Percentiles rank a stretch among this genome's conserved stretches.
These are phyloP conservation scores for Bubo blakistoni DNA, from an alignment of 2,113 vertebrate species.

Conservation along the genomic window DNA sequence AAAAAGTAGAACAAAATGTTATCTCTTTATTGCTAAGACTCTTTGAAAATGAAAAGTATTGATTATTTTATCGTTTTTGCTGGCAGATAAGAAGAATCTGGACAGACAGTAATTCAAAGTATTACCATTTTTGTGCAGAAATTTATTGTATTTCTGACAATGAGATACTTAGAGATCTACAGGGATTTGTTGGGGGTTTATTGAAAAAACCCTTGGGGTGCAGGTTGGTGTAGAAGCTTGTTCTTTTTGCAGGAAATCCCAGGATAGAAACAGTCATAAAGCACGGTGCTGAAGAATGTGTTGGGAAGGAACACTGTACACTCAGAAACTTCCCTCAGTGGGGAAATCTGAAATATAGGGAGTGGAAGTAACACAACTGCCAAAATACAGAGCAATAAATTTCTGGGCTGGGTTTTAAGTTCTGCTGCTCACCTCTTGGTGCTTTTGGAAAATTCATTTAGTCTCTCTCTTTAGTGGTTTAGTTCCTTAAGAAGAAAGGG, in stretches of 20 bases:
- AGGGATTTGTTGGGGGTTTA: constrained; percentile 28
- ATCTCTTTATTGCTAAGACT: constrained; percentile 36
- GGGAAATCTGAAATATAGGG: neutral
- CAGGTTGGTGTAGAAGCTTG: neutral
- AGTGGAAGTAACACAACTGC: neutral
- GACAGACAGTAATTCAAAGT: constrained; percentile 52
- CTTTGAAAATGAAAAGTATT: constrained; percentile 56
- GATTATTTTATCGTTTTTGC: constrained; percentile 66
- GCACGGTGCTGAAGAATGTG: neutral
- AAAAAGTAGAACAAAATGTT: neutral
- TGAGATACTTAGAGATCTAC: neutral
- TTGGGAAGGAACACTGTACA: neutral
- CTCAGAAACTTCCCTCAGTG: neutral
- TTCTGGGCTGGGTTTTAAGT: neutral
- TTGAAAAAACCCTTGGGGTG: neutral
- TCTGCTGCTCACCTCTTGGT: accelerated
- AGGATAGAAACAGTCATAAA: neutral
- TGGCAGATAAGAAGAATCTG: constrained; percentile 45
- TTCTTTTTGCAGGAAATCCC: neutral
- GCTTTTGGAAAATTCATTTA: neutral
- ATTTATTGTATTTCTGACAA: constrained; percentile 49
- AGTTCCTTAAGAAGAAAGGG: neutral
- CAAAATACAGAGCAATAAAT: neutral
- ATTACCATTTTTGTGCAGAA: constrained; percentile 8
- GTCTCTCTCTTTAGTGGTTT: neutral